Conservation (phyloP, 1,140 invertebrate species). For the Lerema accius region DNA sequence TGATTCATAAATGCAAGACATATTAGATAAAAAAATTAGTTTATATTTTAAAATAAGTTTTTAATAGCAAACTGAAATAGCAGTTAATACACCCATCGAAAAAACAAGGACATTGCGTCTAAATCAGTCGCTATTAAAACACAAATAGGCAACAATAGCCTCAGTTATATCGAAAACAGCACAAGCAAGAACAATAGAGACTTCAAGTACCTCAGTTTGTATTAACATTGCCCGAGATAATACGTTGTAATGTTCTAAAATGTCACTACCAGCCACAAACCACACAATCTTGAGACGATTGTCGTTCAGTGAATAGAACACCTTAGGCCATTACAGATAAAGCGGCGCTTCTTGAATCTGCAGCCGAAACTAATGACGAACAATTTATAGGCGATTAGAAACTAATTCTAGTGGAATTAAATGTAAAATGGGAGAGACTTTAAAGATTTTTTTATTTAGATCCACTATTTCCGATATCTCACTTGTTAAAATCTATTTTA, state of each 20-base stretch:
- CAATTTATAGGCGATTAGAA: conserved; percentile 25
- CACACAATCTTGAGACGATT: conserved; percentile 18
- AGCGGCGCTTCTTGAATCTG: conserved; percentile 22
- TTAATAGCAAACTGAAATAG: too few relatives aligned
- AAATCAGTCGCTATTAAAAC: background rate
- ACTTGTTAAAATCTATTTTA: too few relatives aligned
- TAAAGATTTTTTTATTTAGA: background rate
- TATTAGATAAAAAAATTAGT: too few relatives aligned
- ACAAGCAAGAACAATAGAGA: background rate
- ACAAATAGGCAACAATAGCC: background rate
- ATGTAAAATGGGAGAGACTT: background rate
- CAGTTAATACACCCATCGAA: too few relatives aligned
- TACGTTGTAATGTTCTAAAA: background rate
- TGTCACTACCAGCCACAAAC: conserved; percentile 7
- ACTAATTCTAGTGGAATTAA: conserved; percentile 5
- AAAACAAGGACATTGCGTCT: too few relatives aligned
- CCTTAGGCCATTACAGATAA: conserved; percentile 24
- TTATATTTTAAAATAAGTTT: too few relatives aligned
- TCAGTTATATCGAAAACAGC: background rate
- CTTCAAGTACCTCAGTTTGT: background rate
- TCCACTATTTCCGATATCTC: too few relatives aligned
- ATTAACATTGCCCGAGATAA: conserved; percentile 3
- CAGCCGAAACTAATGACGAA: conserved; percentile 21
- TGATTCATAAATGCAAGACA: too few relatives aligned
- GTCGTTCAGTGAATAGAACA: conserved; percentile 14